These are phyloP conservation scores for Platypus cylindrus DNA, from an alignment of 2,888 invertebrate genomes.

Conservation along the genomic window DNA sequence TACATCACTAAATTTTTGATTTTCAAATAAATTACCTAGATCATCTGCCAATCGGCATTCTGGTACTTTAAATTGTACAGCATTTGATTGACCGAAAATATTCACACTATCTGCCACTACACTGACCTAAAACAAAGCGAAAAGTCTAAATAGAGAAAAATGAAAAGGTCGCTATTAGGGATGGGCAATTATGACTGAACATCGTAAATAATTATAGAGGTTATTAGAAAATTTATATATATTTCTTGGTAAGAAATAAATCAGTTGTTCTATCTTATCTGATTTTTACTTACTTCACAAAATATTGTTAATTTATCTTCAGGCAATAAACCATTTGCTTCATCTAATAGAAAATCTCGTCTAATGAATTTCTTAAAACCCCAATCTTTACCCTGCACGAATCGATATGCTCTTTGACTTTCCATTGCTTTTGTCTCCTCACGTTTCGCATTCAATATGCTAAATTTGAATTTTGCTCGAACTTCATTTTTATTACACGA, in stretches of 20 bases:
- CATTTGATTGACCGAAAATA: conserved; percentile 96
- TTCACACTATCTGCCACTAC: conserved; percentile 99
- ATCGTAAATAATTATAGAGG: too few relatives aligned
- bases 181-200: too few relatives aligned
- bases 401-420: conserved; percentile 90
- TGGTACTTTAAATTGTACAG: conserved; percentile 93
- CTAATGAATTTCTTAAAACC: conserved; percentile 99
- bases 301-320: conserved; percentile 99
- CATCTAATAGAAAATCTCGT: conserved; percentile 96
- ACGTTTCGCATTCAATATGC: conserved; percentile 98
- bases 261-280: too few relatives aligned
- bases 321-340: conserved; percentile 94
- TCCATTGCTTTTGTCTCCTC: conserved; percentile 99
- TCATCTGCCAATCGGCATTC: conserved; percentile 92
- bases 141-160: too few relatives aligned
- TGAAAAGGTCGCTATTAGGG: too few relatives aligned
- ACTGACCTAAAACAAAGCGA: conserved; percentile 52
- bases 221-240: too few relatives aligned
- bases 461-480: conserved; percentile 99
- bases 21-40: conserved; percentile 88
- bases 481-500: conserved; percentile 99
- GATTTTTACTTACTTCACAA: conserved; percentile 80
- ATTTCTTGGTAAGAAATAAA: too few relatives aligned
- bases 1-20: conserved; percentile 95
- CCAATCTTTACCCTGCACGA: conserved; percentile 99